phyloP scores from a whole-genome alignment of 2,113 vertebrate genomes.

The Odocoileus hemionus region DNA sequence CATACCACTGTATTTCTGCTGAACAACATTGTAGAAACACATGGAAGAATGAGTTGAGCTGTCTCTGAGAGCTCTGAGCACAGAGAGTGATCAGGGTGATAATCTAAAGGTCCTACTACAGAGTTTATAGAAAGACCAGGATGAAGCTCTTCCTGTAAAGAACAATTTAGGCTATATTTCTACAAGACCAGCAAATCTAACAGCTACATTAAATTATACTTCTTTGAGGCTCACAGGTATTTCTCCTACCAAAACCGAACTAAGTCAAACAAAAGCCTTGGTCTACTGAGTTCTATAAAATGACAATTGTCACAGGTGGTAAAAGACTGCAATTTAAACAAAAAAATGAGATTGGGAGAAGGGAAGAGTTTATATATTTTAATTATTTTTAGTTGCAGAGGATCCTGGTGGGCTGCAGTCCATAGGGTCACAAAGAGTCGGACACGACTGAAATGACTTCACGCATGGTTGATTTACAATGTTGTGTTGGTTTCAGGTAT shows the following conservation, averaged over 20 bases:
- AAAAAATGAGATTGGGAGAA: background rate
- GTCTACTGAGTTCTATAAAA: background rate
- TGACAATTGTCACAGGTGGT: background rate
- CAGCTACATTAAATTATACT: background rate
- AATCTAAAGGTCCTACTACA: background rate
- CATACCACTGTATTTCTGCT: accelerated
- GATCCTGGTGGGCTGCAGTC: background rate
- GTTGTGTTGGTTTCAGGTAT: background rate
- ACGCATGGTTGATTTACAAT: background rate
- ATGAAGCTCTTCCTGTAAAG: background rate
- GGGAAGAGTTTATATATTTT: background rate
- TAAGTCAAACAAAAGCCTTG: background rate
- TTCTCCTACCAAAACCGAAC: background rate
- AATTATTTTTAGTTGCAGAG: background rate
- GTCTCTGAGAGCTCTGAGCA: background rate
- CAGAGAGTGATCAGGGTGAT: background rate
- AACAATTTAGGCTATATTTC: background rate
- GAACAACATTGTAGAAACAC: background rate
- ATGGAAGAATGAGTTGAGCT: accelerated
- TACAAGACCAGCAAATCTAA: background rate
- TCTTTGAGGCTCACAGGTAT: background rate
- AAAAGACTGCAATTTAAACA: background rate
- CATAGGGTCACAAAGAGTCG: background rate
- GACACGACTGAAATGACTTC: background rate
- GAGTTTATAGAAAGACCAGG: background rate